These are phyloP conservation scores for Philhelius pedissequus DNA, from an alignment of 2,888 invertebrate species.

Conservation along the genomic window DNA sequence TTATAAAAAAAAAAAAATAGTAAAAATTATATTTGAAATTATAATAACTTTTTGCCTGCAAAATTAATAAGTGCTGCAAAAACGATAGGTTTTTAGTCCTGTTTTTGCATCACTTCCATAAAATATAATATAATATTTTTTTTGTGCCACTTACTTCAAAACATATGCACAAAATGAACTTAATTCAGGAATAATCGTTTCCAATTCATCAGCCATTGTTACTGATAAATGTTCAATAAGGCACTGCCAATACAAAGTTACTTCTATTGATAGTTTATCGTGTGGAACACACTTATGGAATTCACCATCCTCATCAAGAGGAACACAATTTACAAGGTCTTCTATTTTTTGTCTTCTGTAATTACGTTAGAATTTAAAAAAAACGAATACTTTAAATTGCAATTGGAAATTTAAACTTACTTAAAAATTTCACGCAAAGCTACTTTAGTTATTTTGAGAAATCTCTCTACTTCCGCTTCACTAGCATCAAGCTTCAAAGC, in stretches of 20 bases:
- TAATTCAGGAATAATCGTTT: constrained; percentile 82
- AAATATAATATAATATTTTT: no score
- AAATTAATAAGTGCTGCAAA: no score
- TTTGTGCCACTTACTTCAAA: constrained; percentile 84
- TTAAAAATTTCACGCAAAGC: constrained; percentile 81
- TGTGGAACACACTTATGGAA: constrained; percentile 80
- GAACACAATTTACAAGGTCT: constrained; percentile 78
- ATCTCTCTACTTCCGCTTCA: constrained; percentile 82
- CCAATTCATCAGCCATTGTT: constrained; percentile 74
- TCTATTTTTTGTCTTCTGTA: constrained; percentile 76
- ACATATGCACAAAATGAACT: constrained; percentile 87
- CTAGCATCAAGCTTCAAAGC: constrained; percentile 87
- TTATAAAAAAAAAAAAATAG: background rate
- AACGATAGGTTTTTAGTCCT: no score
- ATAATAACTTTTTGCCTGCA: no score
- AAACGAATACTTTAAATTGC: no score
- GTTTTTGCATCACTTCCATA: no score
- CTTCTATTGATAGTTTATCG: constrained; percentile 80
- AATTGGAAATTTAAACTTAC: constrained; percentile 73
- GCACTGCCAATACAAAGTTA: constrained; percentile 83
- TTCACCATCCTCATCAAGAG: constrained; percentile 75
- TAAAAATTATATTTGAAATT: background rate
- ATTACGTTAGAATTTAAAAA: constrained; percentile 26
- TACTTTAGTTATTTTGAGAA: constrained; percentile 80
- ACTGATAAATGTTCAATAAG: constrained; percentile 80